Base-by-base conservation (phyloP, 1,140 invertebrate species). In the Apolygus lucorum region DNA sequence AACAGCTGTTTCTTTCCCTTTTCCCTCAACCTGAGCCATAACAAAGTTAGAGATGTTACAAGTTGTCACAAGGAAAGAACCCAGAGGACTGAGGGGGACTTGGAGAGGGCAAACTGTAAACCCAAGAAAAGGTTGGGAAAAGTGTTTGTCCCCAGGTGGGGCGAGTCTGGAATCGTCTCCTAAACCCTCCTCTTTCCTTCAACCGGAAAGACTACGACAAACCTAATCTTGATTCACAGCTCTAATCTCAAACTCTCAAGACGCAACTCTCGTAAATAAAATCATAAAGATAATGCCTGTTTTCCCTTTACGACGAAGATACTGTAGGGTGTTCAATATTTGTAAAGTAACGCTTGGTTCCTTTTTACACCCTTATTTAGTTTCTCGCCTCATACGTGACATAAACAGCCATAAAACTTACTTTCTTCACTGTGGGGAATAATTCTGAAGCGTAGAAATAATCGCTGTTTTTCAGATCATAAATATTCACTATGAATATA, bases 31-130 rank as follows among this genome's bases (percentile, higher is more conserved):
- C 34, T 17, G 17, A 27, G 62, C 62, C 62, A 63, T 63, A 63
- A 63, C 62, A 63, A 63, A 63, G 62, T 63, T 63, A 63, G 62
- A 63, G 62, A 63, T 63, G 62, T 63, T 63, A 63, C 62, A 63
- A 63, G 62, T 63, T 63, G 34, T 42, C 34, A 42, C 34, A 42
- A 42, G 34, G 17, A 42, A 42, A 42, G 34, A 42, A 42, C 4
- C 4, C 34, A 17, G 4, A 17, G 34, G 17, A 42, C 34, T n/a
- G n/a, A n/a, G n/a, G n/a, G n/a, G n/a, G 34, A 17, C 34, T 42
- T 17, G 34, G 34, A 42, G 34, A 42, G 17, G 34, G 34, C 17
- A 8, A 17, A 42, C 17, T 4, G 34, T 17, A n/a, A n/a, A n/a
- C n/a, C 21, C 21, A 63, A 22, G 62, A 27, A 25, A 63, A 63